Evolutionary conservation across 2,888 invertebrate genomes (phyloP).

Genomic region (Lapara coniferarum): DNA sequence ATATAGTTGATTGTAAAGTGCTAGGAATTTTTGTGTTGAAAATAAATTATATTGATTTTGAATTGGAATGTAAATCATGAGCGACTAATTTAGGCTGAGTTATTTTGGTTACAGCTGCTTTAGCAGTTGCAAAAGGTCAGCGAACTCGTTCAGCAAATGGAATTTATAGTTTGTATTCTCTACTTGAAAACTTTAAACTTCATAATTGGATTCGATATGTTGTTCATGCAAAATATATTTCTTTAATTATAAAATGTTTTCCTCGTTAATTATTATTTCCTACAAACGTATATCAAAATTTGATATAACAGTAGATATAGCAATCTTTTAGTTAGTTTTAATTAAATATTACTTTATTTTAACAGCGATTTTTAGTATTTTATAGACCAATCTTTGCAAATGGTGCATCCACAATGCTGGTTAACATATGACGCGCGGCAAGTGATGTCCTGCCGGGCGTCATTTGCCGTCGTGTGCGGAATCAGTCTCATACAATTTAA

Average conservation of each 20-base stretch:
- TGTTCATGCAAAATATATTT: constrained; percentile 14
- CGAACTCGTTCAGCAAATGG: constrained; percentile 39
- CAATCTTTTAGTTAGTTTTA: background rate
- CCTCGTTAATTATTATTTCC: background rate
- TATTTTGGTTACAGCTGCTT: constrained; percentile 52
- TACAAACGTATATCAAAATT: background rate
- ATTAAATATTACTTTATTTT: too few relatives aligned
- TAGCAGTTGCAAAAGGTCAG: constrained; percentile 46
- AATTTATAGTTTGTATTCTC: background rate
- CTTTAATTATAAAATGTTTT: constrained; percentile 1
- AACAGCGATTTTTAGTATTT: too few relatives aligned
- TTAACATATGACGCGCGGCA: too few relatives aligned
- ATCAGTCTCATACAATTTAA: too few relatives aligned
- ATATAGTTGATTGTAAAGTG: background rate
- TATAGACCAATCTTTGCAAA: too few relatives aligned
- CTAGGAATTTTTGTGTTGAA: background rate
- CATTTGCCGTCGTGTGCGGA: too few relatives aligned
- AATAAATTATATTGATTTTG: background rate
- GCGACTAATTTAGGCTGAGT: constrained; percentile 37
- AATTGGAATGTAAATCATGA: background rate
- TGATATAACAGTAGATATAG: background rate
- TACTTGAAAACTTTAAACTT: background rate
- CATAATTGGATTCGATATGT: background rate
- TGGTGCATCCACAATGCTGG: too few relatives aligned
- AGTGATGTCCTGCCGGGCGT: too few relatives aligned